phyloP scores from a whole-genome alignment of 2,113 vertebrate species.

The Phoxinus phoxinus region DNA sequence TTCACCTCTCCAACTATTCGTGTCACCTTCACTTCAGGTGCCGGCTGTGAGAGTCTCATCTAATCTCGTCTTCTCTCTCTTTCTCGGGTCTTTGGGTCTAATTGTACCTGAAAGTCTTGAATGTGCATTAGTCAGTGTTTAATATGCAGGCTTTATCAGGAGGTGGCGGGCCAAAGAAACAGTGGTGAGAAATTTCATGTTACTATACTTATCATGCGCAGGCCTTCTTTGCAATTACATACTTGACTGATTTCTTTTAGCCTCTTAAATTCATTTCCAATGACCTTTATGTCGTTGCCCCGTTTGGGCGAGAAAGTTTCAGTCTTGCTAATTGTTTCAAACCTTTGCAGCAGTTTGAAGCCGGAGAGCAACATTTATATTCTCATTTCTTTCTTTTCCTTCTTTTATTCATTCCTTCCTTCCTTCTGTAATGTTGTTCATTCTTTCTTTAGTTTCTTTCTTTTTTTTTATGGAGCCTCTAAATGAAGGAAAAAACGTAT shows the following conservation, averaged over 20 bases:
- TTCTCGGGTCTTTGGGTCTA: constrained; percentile 25
- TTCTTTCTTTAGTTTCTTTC: not conserved
- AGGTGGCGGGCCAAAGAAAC: constrained; percentile 59
- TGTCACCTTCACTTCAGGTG: constrained; percentile 25
- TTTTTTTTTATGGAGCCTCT: too few species aligned
- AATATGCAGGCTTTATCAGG: constrained; percentile 69
- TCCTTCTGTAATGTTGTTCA: not conserved
- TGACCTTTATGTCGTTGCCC: constrained; percentile 79
- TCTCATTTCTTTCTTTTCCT: not conserved
- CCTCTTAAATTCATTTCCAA: constrained; percentile 78
- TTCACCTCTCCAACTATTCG: not conserved
- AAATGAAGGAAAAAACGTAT: too few species aligned
- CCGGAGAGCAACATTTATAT: constrained; percentile 55
- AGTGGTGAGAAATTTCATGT: constrained; percentile 66
- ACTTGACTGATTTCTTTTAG: constrained; percentile 82
- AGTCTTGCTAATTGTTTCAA: constrained; percentile 79
- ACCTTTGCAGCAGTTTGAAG: constrained; percentile 49
- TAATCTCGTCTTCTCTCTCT: constrained; percentile 35
- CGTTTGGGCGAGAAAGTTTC: constrained; percentile 69
- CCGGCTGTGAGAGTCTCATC: not conserved
- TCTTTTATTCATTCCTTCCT: not conserved
- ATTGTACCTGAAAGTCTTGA: constrained; percentile 56
- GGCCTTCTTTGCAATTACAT: constrained; percentile 80
- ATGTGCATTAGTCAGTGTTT: constrained; percentile 64
- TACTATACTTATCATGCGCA: constrained; percentile 75